Evolutionary conservation across 2,888 invertebrate genomes (phyloP).

Genomic region (Aspidapion aeneum): DNA sequence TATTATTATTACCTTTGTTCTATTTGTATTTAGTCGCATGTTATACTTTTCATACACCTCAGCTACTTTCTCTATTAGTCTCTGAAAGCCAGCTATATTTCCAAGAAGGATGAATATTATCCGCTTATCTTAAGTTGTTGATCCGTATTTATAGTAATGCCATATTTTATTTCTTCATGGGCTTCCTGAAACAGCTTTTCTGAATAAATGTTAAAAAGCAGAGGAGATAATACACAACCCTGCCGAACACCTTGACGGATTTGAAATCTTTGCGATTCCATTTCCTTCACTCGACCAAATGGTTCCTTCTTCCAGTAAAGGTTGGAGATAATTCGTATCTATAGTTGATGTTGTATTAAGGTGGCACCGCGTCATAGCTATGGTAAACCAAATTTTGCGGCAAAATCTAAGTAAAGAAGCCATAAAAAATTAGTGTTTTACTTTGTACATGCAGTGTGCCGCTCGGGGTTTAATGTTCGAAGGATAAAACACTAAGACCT

Average conservation of each 20-base stretch:
- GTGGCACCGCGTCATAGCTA: too few relatives aligned
- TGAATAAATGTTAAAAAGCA: background rate
- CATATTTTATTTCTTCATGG: background rate
- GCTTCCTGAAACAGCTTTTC: background rate
- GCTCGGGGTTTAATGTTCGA: too few relatives aligned
- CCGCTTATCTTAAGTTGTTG: background rate
- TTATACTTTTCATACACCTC: background rate
- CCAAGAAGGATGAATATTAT: background rate
- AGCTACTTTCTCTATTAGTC: background rate
- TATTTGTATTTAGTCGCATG: slow-evolving; percentile 6
- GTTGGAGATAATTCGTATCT: background rate
- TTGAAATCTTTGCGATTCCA: background rate
- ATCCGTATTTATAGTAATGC: too few relatives aligned
- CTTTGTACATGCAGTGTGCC: too few relatives aligned
- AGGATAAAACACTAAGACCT: too few relatives aligned
- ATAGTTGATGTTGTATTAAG: too few relatives aligned
- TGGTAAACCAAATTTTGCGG: too few relatives aligned
- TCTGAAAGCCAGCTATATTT: background rate
- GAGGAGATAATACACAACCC: background rate
- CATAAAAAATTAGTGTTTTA: too few relatives aligned
- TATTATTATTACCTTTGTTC: slow-evolving; percentile 14
- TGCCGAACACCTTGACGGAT: background rate
- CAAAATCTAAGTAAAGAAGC: too few relatives aligned
- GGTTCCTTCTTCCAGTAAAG: background rate
- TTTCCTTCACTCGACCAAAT: background rate